Evolutionary conservation across 2,113 vertebrate genomes (phyloP), one percentile per base, ranked within the genome.

Genomic region (Apus apus): DNA sequence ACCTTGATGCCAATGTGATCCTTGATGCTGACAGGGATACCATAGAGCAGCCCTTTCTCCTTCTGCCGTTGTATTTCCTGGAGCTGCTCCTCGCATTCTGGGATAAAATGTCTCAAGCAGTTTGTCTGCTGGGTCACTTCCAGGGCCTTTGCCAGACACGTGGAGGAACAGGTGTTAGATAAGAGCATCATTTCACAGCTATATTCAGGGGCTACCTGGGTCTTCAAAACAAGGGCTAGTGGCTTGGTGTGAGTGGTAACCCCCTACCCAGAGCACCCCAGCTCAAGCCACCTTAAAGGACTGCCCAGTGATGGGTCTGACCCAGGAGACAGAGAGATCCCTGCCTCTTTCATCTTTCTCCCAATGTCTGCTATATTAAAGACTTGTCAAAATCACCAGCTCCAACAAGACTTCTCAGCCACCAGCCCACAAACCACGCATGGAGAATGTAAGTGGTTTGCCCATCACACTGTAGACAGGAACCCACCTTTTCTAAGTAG

Each of bases 11-110:
- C 60, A 5, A 98, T 14, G 60, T 98, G 97, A 6, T 99, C 99
- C 97, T 99, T 99, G 93, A 99, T 97, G 94, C 98, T 99, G 62
- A 98, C 5, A 0, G 98, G 98, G 54, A 99, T 80, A 4, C 99
- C 98, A 2, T 98, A 98, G 60, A 99, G 96, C 43, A 98, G 97
- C 29, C 98, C 98, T 46, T 97, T 97, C 64, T 91, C 92, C 27
- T 89, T 77, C 30, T 82, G 89, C 32, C 4, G 78, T 45, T 95
- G 78, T 46, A 98, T 15, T 6, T 96, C 92, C 93, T 96, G 96
- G 40, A 99, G 92, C 70, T 98, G 98, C 26, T 98, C 95, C 70
- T 98, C 97, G 86, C 98, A 98, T 72, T 98, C 98, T 25, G 96
- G 95, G 89, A 99, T 92, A 43, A 99, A 96, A 38, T 96, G 97